Evolutionary conservation across 1,140 invertebrate species (phyloP), one percentile per base, ranked within the genome.

Genomic region (Berghia stephanieae): DNA sequence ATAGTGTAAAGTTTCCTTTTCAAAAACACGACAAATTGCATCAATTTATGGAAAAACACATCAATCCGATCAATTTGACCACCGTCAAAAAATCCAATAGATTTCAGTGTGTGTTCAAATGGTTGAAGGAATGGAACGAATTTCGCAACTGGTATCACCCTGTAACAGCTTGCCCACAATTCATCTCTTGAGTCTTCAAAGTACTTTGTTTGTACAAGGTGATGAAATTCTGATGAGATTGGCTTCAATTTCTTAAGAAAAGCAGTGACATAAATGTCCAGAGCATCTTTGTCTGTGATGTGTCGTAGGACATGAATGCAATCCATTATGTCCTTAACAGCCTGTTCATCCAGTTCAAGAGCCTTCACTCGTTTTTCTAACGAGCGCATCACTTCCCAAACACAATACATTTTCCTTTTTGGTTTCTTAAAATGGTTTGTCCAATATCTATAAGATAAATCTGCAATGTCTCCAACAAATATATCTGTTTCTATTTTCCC

Each of bases 81-180:
- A 43, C 27, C 44, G n/a, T 42, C 27, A 34, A 3, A 63, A 2
- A 75, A 43, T 4, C 42, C 72, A 10, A 75, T 27, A n/a, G 36
- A 31, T 31, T 60, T 63, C 40, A 75, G 21, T 16, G 55, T 38
- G 8, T 16, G 1, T 24, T 8, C 31, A 75, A 60, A 49, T 1
- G 72, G 46, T 13, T 42, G 27, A 24, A 63, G 16, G 31, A 75
- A 75, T 8, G 72, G 72, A 63, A 75, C 24, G n/a, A 38, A 40
- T 13, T 60, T 38, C 4, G 3, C 10, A 1, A 13, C n/a, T 31
- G 52, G n/a, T 43, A 43, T 27, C 6, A 16, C 8, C 46, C 72
- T 75, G 55, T 75, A 63, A 40, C 72, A 75, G 36, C 52, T 63
- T n/a, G 72, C 72, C 72, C 72, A 75, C 2, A 63, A 63, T 18